phyloP scores from a whole-genome alignment of 2,888 invertebrate genomes.

The Drosophila macrospina region DNA sequence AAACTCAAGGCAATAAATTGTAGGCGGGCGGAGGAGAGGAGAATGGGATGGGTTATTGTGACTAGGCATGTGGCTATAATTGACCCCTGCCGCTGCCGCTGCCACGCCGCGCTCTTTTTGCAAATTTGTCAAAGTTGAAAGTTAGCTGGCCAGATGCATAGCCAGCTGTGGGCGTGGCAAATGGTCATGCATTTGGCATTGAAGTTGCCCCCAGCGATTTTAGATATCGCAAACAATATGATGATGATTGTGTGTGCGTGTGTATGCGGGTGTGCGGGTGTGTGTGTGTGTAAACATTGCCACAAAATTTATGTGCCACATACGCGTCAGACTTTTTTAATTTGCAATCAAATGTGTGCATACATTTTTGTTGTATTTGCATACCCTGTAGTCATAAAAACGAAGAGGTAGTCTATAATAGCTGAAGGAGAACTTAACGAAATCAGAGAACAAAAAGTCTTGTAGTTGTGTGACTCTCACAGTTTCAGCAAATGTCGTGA shows the following conservation, averaged over 20 bases:
- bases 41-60: conserved; percentile 15
- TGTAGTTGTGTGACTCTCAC: too few relatives aligned
- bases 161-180: conserved; percentile 32
- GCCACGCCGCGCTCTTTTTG: neutral
- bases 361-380: conserved; percentile 7
- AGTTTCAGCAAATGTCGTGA: too few relatives aligned
- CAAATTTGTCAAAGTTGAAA: conserved; percentile 55
- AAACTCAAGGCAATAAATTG: conserved; percentile 52
- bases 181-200: conserved; percentile 58
- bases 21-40: neutral
- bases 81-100: conserved; percentile 5
- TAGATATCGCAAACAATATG: conserved; percentile 48
- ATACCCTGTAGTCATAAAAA: conserved; percentile 40
- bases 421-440: neutral
- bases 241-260: conserved; percentile 6
- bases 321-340: conserved; percentile 52
- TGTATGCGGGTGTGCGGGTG: too few relatives aligned
- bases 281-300: neutral
- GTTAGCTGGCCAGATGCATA: conserved; percentile 32
- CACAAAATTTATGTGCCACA: conserved; percentile 53
- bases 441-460: too few relatives aligned
- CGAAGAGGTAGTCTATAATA: too few relatives aligned
- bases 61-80: conserved; percentile 29
- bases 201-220: conserved; percentile 28
- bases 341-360: conserved; percentile 58